Conservation (phyloP, 2,113 vertebrate species). For the Cinclus mexicanus region DNA sequence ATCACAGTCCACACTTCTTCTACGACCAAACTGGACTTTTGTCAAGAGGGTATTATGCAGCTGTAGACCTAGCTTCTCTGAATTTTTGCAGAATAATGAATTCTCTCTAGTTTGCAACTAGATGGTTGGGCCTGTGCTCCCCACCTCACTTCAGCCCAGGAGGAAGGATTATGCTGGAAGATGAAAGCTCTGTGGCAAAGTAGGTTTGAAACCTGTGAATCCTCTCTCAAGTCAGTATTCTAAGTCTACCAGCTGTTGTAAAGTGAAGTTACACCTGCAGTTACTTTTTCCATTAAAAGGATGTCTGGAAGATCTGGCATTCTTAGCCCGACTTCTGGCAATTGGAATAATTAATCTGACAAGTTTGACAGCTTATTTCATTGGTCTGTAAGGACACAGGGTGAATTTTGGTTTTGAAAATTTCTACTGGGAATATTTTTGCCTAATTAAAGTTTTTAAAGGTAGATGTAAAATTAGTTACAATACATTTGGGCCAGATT, state of each 20-base stretch:
- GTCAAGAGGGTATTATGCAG: background rate
- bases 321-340: background rate
- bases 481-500: background rate
- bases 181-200: background rate
- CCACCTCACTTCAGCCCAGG: background rate
- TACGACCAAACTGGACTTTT: background rate
- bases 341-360: background rate
- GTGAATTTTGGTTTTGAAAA: background rate
- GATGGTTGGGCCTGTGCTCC: background rate
- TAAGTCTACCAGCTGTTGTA: background rate
- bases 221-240: background rate
- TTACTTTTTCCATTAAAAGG: background rate
- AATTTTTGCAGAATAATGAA: background rate
- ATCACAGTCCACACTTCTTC: background rate
- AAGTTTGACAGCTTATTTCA: background rate
- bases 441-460: background rate
- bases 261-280: background rate
- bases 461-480: background rate
- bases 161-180: background rate
- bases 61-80: background rate
- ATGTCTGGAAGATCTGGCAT: background rate
- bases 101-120: background rate
- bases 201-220: background rate
- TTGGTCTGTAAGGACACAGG: background rate
- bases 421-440: background rate